These are phyloP conservation scores for Eclectus roratus DNA, from an alignment of 2,113 vertebrate species.

Conservation along the genomic window DNA sequence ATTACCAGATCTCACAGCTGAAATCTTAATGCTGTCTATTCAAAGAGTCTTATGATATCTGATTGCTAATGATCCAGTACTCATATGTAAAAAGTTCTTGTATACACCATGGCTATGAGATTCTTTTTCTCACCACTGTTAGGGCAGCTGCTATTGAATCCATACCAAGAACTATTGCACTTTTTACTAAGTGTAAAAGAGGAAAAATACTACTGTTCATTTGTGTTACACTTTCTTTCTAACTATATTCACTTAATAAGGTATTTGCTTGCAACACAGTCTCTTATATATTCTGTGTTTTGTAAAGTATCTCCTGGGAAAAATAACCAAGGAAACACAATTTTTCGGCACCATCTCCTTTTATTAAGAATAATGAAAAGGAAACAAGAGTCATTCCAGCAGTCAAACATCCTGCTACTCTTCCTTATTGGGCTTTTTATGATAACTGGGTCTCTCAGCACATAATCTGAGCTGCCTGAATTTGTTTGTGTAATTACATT, in stretches of 20 bases:
- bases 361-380: slow-evolving; percentile 81
- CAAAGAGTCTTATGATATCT: neutral
- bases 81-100: neutral
- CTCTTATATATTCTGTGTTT: slow-evolving; percentile 67
- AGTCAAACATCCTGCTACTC: slow-evolving; percentile 66
- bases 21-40: neutral
- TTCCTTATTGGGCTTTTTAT: slow-evolving; percentile 68
- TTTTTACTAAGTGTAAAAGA: slow-evolving; percentile 53
- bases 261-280: slow-evolving; percentile 65
- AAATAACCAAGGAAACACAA: slow-evolving; percentile 76
- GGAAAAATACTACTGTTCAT: slow-evolving; percentile 57
- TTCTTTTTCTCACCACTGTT: neutral
- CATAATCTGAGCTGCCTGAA: neutral
- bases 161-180: slow-evolving; percentile 39
- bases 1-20: neutral
- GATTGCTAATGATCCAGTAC: neutral
- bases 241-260: slow-evolving; percentile 74
- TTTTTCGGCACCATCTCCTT: slow-evolving; percentile 76
- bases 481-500: neutral
- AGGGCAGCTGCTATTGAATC: slow-evolving; percentile 63
- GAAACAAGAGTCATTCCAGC: slow-evolving; percentile 72
- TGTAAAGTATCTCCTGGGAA: slow-evolving; percentile 75
- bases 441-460: slow-evolving; percentile 9
- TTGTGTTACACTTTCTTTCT: slow-evolving; percentile 69
- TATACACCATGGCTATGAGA: neutral